phyloP scores from a whole-genome alignment of 1,140 invertebrate genomes.

The Sminthurides bifidus region DNA sequence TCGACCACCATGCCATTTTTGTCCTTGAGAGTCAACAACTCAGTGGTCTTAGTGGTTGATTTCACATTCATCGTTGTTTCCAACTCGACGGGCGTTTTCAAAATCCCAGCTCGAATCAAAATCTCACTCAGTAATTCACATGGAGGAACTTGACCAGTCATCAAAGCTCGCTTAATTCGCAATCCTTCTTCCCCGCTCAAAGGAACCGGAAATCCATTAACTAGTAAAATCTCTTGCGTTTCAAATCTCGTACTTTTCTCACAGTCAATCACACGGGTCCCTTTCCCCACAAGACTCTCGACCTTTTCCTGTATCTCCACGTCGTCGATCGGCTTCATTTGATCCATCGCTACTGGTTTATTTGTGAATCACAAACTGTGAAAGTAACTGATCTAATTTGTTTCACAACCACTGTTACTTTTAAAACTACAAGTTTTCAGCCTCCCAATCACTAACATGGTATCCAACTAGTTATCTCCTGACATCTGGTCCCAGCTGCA shows the following conservation, averaged over 20 bases:
- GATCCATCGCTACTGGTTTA: too few species aligned
- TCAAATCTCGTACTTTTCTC: constrained; percentile 58
- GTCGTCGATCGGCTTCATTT: constrained; percentile 49
- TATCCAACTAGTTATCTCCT: too few species aligned
- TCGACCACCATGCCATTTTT: constrained; percentile 56
- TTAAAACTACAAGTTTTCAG: too few species aligned
- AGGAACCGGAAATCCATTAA: constrained; percentile 59
- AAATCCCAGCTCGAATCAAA: constrained; percentile 52
- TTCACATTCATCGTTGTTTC: constrained; percentile 61
- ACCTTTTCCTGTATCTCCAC: constrained; percentile 63
- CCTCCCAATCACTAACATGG: too few species aligned
- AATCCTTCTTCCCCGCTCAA: constrained; percentile 56
- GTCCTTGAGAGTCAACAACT: constrained; percentile 54
- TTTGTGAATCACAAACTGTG: too few species aligned
- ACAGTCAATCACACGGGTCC: constrained; percentile 60
- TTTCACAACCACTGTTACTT: too few species aligned
- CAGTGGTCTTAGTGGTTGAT: constrained; percentile 57
- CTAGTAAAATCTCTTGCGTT: constrained; percentile 59
- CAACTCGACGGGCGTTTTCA: constrained; percentile 55
- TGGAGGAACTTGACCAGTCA: constrained; percentile 52
- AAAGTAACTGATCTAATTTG: too few species aligned
- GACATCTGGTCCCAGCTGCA: too few species aligned
- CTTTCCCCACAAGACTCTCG: constrained; percentile 60
- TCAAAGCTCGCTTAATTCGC: constrained; percentile 54
- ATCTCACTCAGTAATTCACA: constrained; percentile 60